These are phyloP conservation scores for Cyprinus carpio DNA, from an alignment of 2,113 vertebrate genomes.

Conservation along the genomic window DNA sequence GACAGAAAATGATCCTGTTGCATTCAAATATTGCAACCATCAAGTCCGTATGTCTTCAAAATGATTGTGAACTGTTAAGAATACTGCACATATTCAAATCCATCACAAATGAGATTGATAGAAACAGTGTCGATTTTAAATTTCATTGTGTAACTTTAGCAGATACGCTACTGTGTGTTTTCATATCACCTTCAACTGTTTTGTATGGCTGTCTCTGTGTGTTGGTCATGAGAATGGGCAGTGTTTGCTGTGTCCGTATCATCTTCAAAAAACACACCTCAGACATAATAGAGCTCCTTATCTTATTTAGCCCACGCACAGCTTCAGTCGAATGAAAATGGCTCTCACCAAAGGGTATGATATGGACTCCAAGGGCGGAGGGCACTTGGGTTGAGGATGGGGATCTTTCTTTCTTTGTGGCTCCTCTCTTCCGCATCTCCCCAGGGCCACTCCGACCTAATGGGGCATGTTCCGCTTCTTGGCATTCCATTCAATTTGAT, in stretches of 20 bases:
- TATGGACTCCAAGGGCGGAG: slow-evolving; percentile 19
- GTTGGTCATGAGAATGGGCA: slow-evolving; percentile 33
- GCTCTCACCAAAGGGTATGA: slow-evolving; percentile 40
- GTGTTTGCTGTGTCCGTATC: slow-evolving; percentile 23
- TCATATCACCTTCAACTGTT: neutral
- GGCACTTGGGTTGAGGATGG: slow-evolving; percentile 34
- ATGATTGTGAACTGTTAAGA: neutral
- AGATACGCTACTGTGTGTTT: neutral
- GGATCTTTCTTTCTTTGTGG: slow-evolving; percentile 42
- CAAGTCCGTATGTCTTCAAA: neutral
- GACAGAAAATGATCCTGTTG: too few species aligned
- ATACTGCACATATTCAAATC: neutral
- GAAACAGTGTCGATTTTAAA: neutral
- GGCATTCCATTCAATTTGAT: slow-evolving; percentile 63
- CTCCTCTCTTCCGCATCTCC: slow-evolving; percentile 46
- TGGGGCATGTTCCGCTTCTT: slow-evolving; percentile 53
- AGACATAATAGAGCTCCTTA: slow-evolving; percentile 31
- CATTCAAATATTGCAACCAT: too few species aligned
- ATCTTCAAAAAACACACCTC: slow-evolving; percentile 36
- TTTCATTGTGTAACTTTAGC: neutral
- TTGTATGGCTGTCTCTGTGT: slow-evolving; percentile 7
- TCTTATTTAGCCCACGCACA: slow-evolving; percentile 26
- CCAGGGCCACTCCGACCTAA: slow-evolving; percentile 50
- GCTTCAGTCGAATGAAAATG: slow-evolving; percentile 39
- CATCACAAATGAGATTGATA: neutral